phyloP scores from a whole-genome alignment of 2,888 invertebrate genomes.

The Aphodius sticticus region DNA sequence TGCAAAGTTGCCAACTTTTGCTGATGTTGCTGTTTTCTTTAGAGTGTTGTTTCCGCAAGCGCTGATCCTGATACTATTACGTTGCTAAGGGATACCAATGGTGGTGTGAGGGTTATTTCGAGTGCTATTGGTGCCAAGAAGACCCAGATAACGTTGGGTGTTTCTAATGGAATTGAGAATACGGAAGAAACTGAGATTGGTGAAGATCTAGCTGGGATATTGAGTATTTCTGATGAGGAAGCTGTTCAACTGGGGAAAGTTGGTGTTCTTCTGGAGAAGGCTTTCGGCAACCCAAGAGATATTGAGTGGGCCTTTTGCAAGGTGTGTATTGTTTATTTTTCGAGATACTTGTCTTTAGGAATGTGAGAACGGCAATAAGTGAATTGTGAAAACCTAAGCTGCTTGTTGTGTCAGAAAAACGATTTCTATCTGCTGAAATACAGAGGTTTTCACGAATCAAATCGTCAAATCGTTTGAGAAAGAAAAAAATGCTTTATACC shows the following conservation, averaged over 20 bases:
- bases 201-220: slow-evolving; percentile 54
- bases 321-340: slow-evolving; percentile 53
- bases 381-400: too few relatives aligned
- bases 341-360: too few relatives aligned
- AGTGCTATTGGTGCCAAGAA: slow-evolving; percentile 66
- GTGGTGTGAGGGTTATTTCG: slow-evolving; percentile 60
- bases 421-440: too few relatives aligned
- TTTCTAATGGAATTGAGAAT: slow-evolving; percentile 48
- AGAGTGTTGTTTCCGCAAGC: slow-evolving; percentile 82
- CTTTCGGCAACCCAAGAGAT: slow-evolving; percentile 76
- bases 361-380: too few relatives aligned
- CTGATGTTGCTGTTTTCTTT: slow-evolving; percentile 42
- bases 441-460: too few relatives aligned
- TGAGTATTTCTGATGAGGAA: slow-evolving; percentile 67
- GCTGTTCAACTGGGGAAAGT: slow-evolving; percentile 66
- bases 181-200: slow-evolving; percentile 52
- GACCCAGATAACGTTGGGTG: slow-evolving; percentile 61
- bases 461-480: too few relatives aligned
- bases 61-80: slow-evolving; percentile 80
- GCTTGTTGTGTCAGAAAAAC: too few relatives aligned
- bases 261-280: slow-evolving; percentile 68
- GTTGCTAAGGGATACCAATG: slow-evolving; percentile 63
- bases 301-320: slow-evolving; percentile 81
- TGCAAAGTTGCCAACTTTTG: slow-evolving; percentile 18
- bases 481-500: too few relatives aligned